Percentiles rank a stretch among this genome's conserved stretches.
Conservation (phyloP, 2,888 invertebrate species). For the Nephrotoma guestfalica region DNA sequence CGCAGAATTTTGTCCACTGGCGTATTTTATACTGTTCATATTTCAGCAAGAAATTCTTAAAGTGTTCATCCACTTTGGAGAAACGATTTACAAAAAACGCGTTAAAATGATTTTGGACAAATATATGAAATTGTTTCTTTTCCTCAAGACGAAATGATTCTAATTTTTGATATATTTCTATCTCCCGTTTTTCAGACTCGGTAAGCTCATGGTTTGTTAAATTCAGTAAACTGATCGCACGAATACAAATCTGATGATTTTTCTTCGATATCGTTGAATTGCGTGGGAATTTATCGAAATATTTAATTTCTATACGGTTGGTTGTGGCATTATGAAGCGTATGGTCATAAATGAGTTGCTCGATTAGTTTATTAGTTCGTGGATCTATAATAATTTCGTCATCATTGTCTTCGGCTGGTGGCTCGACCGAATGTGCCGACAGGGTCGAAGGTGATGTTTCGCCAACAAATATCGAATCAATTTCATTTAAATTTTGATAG, state of each 20-base stretch:
- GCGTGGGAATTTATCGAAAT: neutral
- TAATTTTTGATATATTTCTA: neutral
- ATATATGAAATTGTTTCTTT: neutral
- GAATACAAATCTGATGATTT: neutral
- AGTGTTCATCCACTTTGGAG: neutral
- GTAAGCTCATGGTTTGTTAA: neutral
- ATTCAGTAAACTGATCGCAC: neutral
- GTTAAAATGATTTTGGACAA: neutral
- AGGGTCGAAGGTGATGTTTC: neutral
- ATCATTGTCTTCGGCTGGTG: neutral
- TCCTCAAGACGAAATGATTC: neutral
- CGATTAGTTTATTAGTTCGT: neutral
- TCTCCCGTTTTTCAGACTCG: neutral
- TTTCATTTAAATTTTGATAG: constrained; percentile 2
- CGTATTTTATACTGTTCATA: neutral
- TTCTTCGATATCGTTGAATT: neutral
- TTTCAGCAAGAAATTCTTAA: neutral
- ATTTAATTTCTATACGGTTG: neutral
- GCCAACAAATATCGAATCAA: neutral
- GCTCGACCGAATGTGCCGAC: neutral
- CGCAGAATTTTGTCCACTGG: neutral
- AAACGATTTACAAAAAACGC: neutral
- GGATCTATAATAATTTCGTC: neutral
- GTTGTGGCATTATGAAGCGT: neutral
- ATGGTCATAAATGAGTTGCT: neutral